Conservation (phyloP, 2,797 vertebrate species). For the Paratrypauchen microcephalus region DNA sequence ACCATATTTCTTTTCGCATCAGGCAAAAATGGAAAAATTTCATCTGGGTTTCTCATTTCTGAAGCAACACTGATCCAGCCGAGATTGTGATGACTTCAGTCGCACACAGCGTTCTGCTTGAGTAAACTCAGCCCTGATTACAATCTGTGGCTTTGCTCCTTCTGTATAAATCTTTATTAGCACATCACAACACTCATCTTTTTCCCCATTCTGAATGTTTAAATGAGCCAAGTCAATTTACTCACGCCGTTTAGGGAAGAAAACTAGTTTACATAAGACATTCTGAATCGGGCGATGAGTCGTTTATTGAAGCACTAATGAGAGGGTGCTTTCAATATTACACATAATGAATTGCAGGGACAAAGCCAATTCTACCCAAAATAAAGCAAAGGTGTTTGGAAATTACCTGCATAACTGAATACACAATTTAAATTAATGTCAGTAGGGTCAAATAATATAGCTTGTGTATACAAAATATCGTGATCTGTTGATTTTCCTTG, state of each 20-base stretch:
- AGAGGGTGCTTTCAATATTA: slow-evolving; percentile 41
- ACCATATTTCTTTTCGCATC: slow-evolving; percentile 19
- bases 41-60: slow-evolving; percentile 19
- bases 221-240: slow-evolving; percentile 38
- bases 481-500: too few relatives aligned
- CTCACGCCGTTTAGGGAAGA: slow-evolving; percentile 28
- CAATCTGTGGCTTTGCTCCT: slow-evolving; percentile 36
- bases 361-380: slow-evolving; percentile 41
- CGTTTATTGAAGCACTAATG: slow-evolving; percentile 31
- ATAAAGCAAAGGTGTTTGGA: slow-evolving; percentile 38
- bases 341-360: slow-evolving; percentile 47
- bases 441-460: too few relatives aligned
- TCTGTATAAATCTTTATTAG: slow-evolving; percentile 51
- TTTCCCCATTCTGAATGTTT: slow-evolving; percentile 19
- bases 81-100: slow-evolving; percentile 30
- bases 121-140: slow-evolving; percentile 41
- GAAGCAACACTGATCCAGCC: slow-evolving; percentile 29
- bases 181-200: slow-evolving; percentile 29
- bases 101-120: slow-evolving; percentile 22
- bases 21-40: slow-evolving; percentile 27
- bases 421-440: slow-evolving; percentile 22
- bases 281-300: slow-evolving; percentile 34
- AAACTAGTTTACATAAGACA: slow-evolving; percentile 34
- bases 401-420: slow-evolving; percentile 41
- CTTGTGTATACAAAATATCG: too few relatives aligned